Conservation (phyloP, 2,797 vertebrate species). For the Paedocypris micromegethes region DNA sequence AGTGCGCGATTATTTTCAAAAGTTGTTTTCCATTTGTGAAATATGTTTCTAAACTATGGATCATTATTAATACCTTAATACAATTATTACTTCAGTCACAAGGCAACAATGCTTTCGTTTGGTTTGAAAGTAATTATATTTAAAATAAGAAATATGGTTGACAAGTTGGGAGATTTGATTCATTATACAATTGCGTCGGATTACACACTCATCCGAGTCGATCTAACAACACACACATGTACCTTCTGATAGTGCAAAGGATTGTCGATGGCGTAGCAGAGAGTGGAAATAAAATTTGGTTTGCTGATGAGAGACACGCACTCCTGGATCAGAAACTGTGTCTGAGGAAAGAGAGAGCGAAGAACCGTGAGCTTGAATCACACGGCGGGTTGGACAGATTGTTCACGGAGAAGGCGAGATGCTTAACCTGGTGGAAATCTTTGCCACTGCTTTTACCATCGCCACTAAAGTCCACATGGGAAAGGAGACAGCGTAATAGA, state of each 20-base stretch:
- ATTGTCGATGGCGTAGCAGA: constrained; percentile 99
- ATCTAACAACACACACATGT: too few relatives aligned
- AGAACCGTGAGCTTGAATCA: neutral
- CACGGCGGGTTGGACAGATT: neutral
- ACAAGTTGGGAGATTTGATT: too few relatives aligned
- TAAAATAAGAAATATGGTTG: too few relatives aligned
- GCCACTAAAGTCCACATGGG: constrained; percentile 99
- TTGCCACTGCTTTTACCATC: constrained; percentile 99
- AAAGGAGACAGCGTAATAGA: constrained; percentile 99
- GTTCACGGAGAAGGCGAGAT: neutral
- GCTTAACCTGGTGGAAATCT: constrained; percentile 97
- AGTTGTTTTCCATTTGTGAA: too few relatives aligned
- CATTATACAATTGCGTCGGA: too few relatives aligned
- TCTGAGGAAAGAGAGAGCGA: constrained; percentile 67
- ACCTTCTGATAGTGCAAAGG: constrained; percentile 99
- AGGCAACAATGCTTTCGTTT: too few relatives aligned
- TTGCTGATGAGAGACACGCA: constrained; percentile 97
- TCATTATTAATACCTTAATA: too few relatives aligned
- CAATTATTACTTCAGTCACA: too few relatives aligned
- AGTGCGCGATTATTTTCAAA: too few relatives aligned
- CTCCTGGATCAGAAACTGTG: constrained; percentile 99
- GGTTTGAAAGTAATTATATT: too few relatives aligned
- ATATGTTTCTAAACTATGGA: too few relatives aligned
- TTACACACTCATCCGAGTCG: too few relatives aligned
- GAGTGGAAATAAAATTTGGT: constrained; percentile 98